Evolutionary conservation across 2,888 invertebrate genomes (phyloP), one percentile per base, ranked within the genome.

Genomic region (Watsonalla binaria): DNA sequence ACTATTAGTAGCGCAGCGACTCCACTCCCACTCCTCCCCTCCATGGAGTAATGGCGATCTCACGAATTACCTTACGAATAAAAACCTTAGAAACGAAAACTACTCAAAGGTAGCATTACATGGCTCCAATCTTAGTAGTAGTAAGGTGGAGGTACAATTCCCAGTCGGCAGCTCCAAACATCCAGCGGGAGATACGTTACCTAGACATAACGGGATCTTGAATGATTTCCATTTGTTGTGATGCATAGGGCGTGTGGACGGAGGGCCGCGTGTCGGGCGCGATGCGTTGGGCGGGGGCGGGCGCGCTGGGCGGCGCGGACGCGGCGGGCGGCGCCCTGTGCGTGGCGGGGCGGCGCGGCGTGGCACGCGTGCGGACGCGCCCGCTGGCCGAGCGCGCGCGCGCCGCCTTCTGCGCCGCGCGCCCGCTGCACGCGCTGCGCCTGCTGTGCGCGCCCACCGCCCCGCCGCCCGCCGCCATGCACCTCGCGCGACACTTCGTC

Each of bases 231-330:
- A 33, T 37, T 45, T 7, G 13, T 7, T 47, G 37, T 47, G 46
- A 14, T 5, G 74, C 72, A 14, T 94, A 98, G 90, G 99, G 96
- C 0, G 90, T 98, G 46, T 98, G 98, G 58, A 99, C 99, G 0
- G 99, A 99, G 6, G 98, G 99, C 0, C 97, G 98, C 76, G 99
- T 95, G 65, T 92, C 96, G 58, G 91, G 91, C 5, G 93, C 93
- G 0, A 88, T 93, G 78, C 91, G 92, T 46, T 75, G 86, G 52
- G 93, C 93, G 0, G 93, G 93, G 0, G 91, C 87, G 5, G 91
- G 92, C 66, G 93, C 93, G 0, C 64, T 91, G 33, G 91, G 86
- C 0, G 91, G 91, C 39, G 84, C 83, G 2, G 80, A 84, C 61
- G 81, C 82, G 66, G 77, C 91, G 5, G 93, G 93, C 51, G 92